Evolutionary conservation across 2,888 invertebrate species (phyloP).

Genomic region (Trissolcus japonicus): DNA sequence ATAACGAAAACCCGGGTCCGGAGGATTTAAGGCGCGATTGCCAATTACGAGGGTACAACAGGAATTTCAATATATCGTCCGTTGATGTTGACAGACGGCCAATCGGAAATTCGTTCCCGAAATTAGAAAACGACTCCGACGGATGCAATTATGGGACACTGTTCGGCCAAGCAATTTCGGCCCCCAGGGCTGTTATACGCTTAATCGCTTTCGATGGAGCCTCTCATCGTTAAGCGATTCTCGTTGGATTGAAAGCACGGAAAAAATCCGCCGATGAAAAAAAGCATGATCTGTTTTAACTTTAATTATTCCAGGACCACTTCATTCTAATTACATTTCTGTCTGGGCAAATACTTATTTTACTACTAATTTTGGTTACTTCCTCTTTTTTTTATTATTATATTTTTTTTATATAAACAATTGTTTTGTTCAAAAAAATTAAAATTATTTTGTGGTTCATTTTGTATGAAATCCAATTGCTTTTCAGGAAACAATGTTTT

Average conservation of each 20-base stretch:
- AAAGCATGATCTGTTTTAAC: constrained; percentile 1
- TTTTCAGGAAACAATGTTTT: too few relatives aligned
- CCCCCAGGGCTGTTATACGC: constrained; percentile 24
- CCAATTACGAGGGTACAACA: constrained; percentile 46
- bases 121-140: constrained; percentile 37
- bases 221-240: constrained; percentile 29
- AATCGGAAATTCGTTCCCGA: constrained; percentile 50
- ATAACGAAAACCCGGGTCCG: constrained; percentile 20
- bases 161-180: constrained; percentile 30
- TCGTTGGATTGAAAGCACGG: constrained; percentile 11
- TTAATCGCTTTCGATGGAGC: constrained; percentile 35
- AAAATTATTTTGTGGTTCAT: too few relatives aligned
- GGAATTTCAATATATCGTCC: constrained; percentile 49
- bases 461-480: too few relatives aligned
- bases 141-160: constrained; percentile 37
- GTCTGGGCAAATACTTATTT: too few relatives aligned
- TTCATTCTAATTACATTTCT: too few relatives aligned
- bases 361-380: too few relatives aligned
- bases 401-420: too few relatives aligned
- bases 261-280: constrained; percentile 10
- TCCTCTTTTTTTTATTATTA: too few relatives aligned
- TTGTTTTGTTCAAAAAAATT: too few relatives aligned
- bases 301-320: too few relatives aligned
- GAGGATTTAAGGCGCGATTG: constrained; percentile 49
- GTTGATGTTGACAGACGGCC: constrained; percentile 44